These are phyloP conservation scores for Eunapius fragilis DNA, from an alignment of 37 sponge, comb jelly and placozoan species.

Conservation along the genomic window DNA sequence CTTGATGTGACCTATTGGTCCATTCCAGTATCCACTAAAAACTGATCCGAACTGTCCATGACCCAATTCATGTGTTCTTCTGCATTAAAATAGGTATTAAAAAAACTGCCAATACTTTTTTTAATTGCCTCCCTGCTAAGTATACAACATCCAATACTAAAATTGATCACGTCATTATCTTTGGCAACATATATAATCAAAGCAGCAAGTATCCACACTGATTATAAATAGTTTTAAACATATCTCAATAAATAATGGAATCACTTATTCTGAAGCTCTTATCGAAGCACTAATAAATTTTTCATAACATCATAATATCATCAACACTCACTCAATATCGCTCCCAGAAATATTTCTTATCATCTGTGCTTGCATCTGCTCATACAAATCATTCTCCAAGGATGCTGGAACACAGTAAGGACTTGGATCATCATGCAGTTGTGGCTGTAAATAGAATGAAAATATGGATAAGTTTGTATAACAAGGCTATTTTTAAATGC, in stretches of 20 bases:
- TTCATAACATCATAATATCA: too few relatives aligned
- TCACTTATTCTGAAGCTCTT: too few relatives aligned
- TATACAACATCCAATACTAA: too few relatives aligned
- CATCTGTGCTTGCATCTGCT: constrained; percentile 13
- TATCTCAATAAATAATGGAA: too few relatives aligned
- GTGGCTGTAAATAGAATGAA: background rate
- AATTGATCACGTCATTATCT: too few relatives aligned
- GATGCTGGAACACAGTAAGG: constrained; percentile 20
- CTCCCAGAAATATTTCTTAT: constrained; percentile 11
- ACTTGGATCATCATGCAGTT: background rate
- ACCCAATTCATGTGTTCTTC: background rate
- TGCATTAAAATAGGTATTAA: background rate
- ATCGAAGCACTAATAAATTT: too few relatives aligned
- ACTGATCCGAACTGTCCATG: constrained; percentile 56
- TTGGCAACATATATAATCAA: too few relatives aligned
- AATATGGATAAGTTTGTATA: background rate
- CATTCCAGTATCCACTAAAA: constrained; percentile 30
- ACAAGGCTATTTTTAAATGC: too few relatives aligned
- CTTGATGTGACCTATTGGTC: background rate
- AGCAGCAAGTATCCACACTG: too few relatives aligned
- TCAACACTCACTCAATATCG: constrained; percentile 14
- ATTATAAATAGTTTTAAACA: too few relatives aligned
- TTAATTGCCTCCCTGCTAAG: too few relatives aligned
- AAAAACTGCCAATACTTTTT: too few relatives aligned
- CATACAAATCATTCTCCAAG: constrained; percentile 24